phyloP scores from a whole-genome alignment of 2,888 invertebrate genomes.

The Meloe dianella region DNA sequence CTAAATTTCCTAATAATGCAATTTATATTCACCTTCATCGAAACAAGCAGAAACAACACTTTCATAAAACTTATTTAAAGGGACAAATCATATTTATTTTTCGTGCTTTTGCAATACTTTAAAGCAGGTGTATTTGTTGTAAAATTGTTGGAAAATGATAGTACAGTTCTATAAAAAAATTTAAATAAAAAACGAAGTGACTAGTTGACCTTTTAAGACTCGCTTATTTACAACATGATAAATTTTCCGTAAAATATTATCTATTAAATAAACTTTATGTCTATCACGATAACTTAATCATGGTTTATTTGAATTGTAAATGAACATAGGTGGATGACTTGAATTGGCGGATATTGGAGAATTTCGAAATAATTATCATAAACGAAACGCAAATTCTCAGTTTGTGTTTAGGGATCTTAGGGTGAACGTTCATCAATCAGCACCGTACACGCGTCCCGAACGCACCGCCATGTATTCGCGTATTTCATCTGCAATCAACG shows the following conservation, averaged over 20 bases:
- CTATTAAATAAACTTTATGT: background rate
- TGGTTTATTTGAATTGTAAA: background rate
- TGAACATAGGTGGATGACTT: background rate
- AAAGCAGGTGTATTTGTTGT: conserved; percentile 5
- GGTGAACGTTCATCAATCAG: too few species aligned
- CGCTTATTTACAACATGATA: background rate
- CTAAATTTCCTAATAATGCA: background rate
- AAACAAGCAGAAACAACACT: background rate
- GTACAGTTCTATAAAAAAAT: too few species aligned
- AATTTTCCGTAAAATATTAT: background rate
- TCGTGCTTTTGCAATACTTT: background rate
- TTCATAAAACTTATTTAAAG: background rate
- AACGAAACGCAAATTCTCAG: too few species aligned
- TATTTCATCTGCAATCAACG: too few species aligned
- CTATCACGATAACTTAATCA: background rate
- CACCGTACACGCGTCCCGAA: too few species aligned
- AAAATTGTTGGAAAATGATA: too few species aligned
- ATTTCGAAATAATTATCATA: too few species aligned
- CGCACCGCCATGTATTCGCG: too few species aligned
- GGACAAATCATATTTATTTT: too few species aligned
- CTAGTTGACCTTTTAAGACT: background rate
- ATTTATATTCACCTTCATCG: background rate
- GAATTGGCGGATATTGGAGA: background rate
- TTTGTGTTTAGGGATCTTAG: too few species aligned
- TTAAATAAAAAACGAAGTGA: background rate